A percentile compares a stretch with the other conserved stretches of the same genome.
phyloP scores from a whole-genome alignment of 2,113 vertebrate genomes.

The Phalacrocorax pelagicus region DNA sequence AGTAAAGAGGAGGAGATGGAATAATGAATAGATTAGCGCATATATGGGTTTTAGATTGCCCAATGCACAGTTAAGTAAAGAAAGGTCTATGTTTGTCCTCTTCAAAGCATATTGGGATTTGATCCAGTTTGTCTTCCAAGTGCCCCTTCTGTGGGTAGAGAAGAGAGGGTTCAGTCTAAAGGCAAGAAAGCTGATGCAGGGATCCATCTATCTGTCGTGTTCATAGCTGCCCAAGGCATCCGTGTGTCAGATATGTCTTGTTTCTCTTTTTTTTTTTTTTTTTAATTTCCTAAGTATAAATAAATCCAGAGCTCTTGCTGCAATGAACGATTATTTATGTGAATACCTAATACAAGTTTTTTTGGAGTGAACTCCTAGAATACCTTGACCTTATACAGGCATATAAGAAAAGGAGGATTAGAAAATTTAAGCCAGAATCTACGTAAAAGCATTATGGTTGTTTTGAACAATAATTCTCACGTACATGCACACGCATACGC shows the following conservation, averaged over 20 bases:
- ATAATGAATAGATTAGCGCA: slow-evolving; percentile 21
- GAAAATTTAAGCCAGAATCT: neutral
- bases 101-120: slow-evolving; percentile 18
- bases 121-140: slow-evolving; percentile 38
- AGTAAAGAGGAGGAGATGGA: neutral
- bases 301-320: neutral
- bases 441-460: neutral
- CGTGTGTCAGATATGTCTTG: neutral
- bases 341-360: neutral
- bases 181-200: neutral
- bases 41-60: slow-evolving; percentile 25
- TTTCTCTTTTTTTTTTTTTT: too few relatives aligned
- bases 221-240: neutral
- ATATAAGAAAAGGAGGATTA: neutral
- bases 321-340: neutral
- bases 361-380: neutral
- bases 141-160: neutral
- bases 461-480: neutral
- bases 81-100: slow-evolving; percentile 33
- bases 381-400: neutral
- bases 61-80: neutral
- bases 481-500: rapidly evolving
- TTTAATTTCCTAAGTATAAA: neutral
- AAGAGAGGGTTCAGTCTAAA: neutral
- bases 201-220: neutral